Base-by-base conservation (phyloP, 2,888 invertebrate genomes). In the Gymnocheta viridis region DNA sequence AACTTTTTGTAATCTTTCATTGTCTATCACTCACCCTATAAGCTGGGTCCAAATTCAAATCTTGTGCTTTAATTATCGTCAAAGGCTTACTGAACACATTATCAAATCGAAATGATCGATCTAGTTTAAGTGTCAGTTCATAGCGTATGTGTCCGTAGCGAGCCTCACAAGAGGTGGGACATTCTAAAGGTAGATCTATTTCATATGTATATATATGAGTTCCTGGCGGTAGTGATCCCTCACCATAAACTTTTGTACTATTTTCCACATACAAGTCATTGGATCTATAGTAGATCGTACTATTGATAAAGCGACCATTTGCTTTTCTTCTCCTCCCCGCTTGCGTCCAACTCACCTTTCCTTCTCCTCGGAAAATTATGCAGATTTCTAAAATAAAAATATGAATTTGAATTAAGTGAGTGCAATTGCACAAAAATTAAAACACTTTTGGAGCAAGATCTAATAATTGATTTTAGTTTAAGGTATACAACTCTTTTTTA, bases 161-260 rank as follows among this genome's bases (percentile, higher is more conserved):
- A 3, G 95, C 95, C 88, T 95, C 95, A 90, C 96, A 96, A 0
- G 96, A 96, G 0, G 96, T 95, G 7, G 96, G 96, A 72, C 96
- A 92, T 72, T 94, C 90, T 17, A 77, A 62, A 0, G 90, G 89
- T 41, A 90, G 47, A 2, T 94, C 93, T 88, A 95, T 96, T 29
- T 94, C 93, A 88, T 97, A 97, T 22, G 95, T 95, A 89, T 95
- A 97, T 6, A 93, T 93, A 88, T 96, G 85, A 1, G 81, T 86
- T 3, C 89, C 89, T 0, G 60, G 12, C 0, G 85, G 84, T 19
- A 89, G 49, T 3, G 81, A 83, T 1, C 88, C 87, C 4, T 82
- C 83, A 4, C 83, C 86, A 7, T 79, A 82, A 6, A 89, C 88
- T 47, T 51, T 78, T 2, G 85, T 86, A 4, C 64, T 70, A 0